A percentile compares a stretch with the other conserved stretches of the same genome.
Conservation (phyloP, 1,140 invertebrate genomes). For the Teleopsis dalmanni region DNA sequence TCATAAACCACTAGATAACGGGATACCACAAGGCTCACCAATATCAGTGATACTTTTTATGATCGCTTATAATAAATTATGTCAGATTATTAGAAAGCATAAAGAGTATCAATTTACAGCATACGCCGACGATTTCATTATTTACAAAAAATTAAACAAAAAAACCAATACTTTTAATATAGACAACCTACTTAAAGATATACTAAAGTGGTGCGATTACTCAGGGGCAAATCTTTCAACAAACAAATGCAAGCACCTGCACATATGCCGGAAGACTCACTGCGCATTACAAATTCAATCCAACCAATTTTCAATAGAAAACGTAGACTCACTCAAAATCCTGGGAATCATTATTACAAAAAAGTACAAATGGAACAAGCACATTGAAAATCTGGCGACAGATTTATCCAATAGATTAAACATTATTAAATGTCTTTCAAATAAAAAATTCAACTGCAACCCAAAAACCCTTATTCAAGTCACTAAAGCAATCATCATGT, state of each 20-base stretch:
- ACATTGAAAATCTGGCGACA: conserved; percentile 5
- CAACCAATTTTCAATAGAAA: conserved; percentile 11
- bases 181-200: conserved; percentile 8
- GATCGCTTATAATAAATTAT: conserved; percentile 13
- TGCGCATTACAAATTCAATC: conserved; percentile 7
- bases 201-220: conserved; percentile 11
- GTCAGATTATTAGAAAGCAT: not conserved
- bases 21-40: conserved; percentile 15
- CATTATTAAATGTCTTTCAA: conserved; percentile 18
- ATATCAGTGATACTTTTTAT: conserved; percentile 13
- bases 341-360: conserved; percentile 15
- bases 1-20: conserved; percentile 5
- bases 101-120: conserved; percentile 8
- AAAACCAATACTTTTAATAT: conserved; percentile 13
- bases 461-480: conserved; percentile 4
- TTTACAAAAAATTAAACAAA: conserved; percentile 6
- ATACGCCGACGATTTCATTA: conserved; percentile 15
- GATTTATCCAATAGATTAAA: conserved; percentile 7
- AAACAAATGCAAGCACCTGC: conserved; percentile 14
- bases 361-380: conserved; percentile 16
- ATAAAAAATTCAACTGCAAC: conserved; percentile 14
- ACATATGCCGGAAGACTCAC: no score
- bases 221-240: conserved; percentile 10
- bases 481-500: conserved; percentile 10
- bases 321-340: conserved; percentile 8